These are phyloP conservation scores for Deroptyus accipitrinus DNA, from an alignment of 2,113 vertebrate species.

Conservation along the genomic window DNA sequence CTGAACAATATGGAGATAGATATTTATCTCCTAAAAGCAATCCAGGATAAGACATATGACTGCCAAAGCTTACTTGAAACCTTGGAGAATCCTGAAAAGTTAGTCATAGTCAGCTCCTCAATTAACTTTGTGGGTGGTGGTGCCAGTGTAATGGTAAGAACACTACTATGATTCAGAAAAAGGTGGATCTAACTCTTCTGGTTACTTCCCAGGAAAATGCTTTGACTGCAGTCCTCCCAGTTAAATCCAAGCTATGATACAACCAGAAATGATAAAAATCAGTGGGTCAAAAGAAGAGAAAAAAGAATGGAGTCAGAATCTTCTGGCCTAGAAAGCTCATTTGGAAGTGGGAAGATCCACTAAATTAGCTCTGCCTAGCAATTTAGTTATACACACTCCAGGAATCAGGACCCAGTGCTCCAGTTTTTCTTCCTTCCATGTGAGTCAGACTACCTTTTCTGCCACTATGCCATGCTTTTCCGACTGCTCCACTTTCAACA, in stretches of 20 bases:
- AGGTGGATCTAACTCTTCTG: not conserved
- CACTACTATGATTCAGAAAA: not conserved
- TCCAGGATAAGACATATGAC: not conserved
- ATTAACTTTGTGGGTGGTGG: constrained; percentile 64
- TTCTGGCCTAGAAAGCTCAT: not conserved
- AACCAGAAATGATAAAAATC: not conserved
- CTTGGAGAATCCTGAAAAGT: constrained; percentile 46
- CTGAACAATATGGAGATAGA: not conserved
- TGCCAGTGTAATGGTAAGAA: constrained; percentile 50
- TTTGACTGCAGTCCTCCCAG: not conserved
- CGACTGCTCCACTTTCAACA: not conserved
- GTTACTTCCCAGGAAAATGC: constrained; percentile 24
- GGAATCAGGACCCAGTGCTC: not conserved
- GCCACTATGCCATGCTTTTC: not conserved
- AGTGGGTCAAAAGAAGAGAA: not conserved
- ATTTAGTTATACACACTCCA: not conserved
- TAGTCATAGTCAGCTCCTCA: constrained; percentile 46
- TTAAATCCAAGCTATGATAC: not conserved
- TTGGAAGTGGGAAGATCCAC: not conserved
- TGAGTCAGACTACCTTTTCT: not conserved
- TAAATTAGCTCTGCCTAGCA: not conserved
- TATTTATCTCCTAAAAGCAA: constrained; percentile 29
- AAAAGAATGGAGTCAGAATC: not conserved
- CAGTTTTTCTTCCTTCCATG: not conserved
- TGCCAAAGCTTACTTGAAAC: constrained; percentile 33